A percentile compares a stretch with the other conserved stretches of the same genome.
These are phyloP conservation scores for Sinocyclocheilus anshuiensis DNA, from an alignment of 2,113 vertebrate genomes.

Conservation along the genomic window DNA sequence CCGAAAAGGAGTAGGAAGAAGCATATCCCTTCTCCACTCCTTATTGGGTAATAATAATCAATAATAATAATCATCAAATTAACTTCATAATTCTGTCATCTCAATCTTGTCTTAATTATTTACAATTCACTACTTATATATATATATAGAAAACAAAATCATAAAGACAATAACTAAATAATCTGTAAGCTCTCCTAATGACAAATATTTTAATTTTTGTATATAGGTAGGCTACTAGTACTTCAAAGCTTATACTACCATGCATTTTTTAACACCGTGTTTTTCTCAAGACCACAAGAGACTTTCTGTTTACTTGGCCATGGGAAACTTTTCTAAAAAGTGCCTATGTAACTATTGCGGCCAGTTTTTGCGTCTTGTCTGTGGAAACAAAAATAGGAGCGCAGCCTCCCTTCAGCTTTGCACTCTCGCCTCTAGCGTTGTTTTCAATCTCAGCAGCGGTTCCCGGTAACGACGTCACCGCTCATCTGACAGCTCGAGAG, in stretches of 20 bases:
- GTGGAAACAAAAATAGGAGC: conserved; percentile 51
- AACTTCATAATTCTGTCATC: too few relatives aligned
- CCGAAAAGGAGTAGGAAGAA: too few relatives aligned
- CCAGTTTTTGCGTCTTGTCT: conserved; percentile 39
- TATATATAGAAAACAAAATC: too few relatives aligned
- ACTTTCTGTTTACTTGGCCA: conserved; percentile 34
- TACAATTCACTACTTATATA: too few relatives aligned
- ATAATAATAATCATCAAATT: too few relatives aligned
- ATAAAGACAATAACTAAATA: too few relatives aligned
- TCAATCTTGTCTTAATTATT: too few relatives aligned
- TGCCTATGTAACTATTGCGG: conserved; percentile 25
- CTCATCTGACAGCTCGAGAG: conserved; percentile 40
- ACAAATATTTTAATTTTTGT: too few relatives aligned
- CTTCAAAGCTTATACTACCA: background rate
- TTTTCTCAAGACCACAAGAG: conserved; percentile 7
- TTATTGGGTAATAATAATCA: too few relatives aligned
- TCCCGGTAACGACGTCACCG: conserved; percentile 86
- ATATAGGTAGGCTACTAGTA: background rate
- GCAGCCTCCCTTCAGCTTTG: conserved; percentile 40
- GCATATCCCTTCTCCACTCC: too few relatives aligned
- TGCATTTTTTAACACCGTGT: background rate
- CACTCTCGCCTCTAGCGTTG: conserved; percentile 72
- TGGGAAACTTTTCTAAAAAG: conserved; percentile 46
- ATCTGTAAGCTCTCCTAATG: background rate
- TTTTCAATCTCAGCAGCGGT: conserved; percentile 81